Conservation (phyloP, 2,113 vertebrate genomes). For the Phodopus roborovskii region DNA sequence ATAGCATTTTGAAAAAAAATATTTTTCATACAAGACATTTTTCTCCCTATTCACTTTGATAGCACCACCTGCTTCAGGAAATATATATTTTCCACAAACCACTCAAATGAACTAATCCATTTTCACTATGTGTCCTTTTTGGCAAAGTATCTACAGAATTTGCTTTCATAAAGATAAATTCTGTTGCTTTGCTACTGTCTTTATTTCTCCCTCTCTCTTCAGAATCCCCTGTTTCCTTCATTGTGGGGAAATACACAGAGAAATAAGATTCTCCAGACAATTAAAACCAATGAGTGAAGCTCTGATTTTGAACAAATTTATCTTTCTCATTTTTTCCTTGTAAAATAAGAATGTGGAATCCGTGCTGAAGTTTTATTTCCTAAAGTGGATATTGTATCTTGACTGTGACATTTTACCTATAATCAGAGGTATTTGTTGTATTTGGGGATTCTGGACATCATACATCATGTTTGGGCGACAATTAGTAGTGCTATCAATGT, state of each 20-base stretch:
- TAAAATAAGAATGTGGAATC: constrained; percentile 14
- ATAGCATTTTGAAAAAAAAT: constrained; percentile 89
- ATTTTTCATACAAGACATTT: constrained; percentile 85
- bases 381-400: not conserved
- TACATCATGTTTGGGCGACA: not conserved
- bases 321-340: constrained; percentile 39
- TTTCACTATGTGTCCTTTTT: constrained; percentile 90
- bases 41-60: constrained; percentile 87
- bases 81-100: constrained; percentile 88
- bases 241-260: constrained; percentile 49
- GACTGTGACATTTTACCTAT: not conserved
- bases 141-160: constrained; percentile 89
- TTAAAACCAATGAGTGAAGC: constrained; percentile 64
- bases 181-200: constrained; percentile 82
- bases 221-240: constrained; percentile 79
- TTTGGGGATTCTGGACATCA: not conserved
- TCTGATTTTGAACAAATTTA: constrained; percentile 70
- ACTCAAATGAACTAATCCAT: constrained; percentile 90
- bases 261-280: constrained; percentile 67
- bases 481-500: not conserved
- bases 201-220: constrained; percentile 69
- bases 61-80: constrained; percentile 88
- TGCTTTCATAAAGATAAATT: constrained; percentile 90
- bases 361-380: not conserved
- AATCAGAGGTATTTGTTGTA: not conserved